phyloP scores from a whole-genome alignment of 2,797 vertebrate genomes.

The Stomatorhinus walkeri region DNA sequence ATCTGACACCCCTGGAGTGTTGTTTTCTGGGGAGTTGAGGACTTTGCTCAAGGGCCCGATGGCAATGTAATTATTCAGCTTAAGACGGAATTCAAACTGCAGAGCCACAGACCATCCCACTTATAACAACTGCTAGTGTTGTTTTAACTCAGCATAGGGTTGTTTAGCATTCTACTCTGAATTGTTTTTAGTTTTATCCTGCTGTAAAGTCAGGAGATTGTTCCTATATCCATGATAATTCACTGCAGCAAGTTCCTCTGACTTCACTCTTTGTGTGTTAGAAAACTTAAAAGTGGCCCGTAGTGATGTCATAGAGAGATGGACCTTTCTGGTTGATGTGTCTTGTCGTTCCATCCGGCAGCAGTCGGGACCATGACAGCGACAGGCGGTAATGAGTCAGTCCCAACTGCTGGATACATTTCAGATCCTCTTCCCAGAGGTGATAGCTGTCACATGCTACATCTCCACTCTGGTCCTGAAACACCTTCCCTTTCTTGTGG shows the following conservation, averaged over 20 bases:
- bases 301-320: neutral
- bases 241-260: neutral
- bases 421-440: slow-evolving; percentile 89
- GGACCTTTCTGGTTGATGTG: slow-evolving; percentile 87
- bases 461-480: slow-evolving; percentile 77
- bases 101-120: neutral
- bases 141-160: neutral
- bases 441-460: slow-evolving; percentile 87
- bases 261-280: neutral
- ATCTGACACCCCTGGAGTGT: neutral
- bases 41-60: neutral
- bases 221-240: neutral
- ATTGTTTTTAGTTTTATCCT: neutral
- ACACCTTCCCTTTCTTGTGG: slow-evolving; percentile 76
- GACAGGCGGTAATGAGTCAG: slow-evolving; percentile 92
- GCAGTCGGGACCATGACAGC: slow-evolving; percentile 89
- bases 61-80: neutral
- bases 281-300: neutral
- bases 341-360: slow-evolving; percentile 82
- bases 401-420: slow-evolving; percentile 87
- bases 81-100: neutral
- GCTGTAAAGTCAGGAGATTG: neutral
- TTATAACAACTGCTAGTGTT: neutral
- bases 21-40: neutral
- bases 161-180: neutral